phyloP scores from a whole-genome alignment of 1,140 invertebrate genomes.

The Agraylea sexmaculata region DNA sequence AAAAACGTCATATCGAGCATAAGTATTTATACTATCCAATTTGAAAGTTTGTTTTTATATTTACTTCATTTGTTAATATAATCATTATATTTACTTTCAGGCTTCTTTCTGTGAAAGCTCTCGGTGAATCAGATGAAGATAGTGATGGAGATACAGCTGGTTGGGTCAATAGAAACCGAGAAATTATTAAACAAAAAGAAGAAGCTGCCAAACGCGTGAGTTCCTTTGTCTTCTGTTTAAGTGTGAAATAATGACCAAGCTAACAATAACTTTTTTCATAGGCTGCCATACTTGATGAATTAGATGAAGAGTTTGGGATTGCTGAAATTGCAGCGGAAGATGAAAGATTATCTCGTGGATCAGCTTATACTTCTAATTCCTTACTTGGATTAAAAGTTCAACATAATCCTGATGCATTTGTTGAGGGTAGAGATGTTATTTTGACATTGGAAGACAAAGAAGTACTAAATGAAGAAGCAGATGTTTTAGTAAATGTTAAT shows the following conservation, averaged over 20 bases:
- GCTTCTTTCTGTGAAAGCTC: conserved; percentile 25
- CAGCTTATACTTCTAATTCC: conserved; percentile 55
- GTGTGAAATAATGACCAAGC: background rate
- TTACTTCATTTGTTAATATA: background rate
- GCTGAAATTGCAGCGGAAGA: conserved; percentile 72
- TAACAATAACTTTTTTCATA: conserved; percentile 27
- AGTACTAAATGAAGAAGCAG: conserved; percentile 78
- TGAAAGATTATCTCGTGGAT: conserved; percentile 46
- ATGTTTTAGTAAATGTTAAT: conserved; percentile 93
- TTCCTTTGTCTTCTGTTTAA: conserved; percentile 11
- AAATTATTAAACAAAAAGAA: conserved; percentile 66
- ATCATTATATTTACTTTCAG: conserved; percentile 17
- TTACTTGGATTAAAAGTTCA: conserved; percentile 79
- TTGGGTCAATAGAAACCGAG: conserved; percentile 78
- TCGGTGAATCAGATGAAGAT: conserved; percentile 63
- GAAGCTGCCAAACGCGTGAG: conserved; percentile 77
- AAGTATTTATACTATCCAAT: conserved; percentile 34
- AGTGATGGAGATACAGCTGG: conserved; percentile 51
- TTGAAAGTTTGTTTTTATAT: conserved; percentile 9
- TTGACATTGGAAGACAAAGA: conserved; percentile 90
- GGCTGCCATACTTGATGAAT: conserved; percentile 87
- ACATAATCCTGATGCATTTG: conserved; percentile 69
- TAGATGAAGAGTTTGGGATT: conserved; percentile 92
- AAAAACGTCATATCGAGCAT: conserved; percentile 69
- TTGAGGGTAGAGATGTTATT: conserved; percentile 75